phyloP scores from a whole-genome alignment of 1,140 invertebrate species.

The Fopius arisanus region DNA sequence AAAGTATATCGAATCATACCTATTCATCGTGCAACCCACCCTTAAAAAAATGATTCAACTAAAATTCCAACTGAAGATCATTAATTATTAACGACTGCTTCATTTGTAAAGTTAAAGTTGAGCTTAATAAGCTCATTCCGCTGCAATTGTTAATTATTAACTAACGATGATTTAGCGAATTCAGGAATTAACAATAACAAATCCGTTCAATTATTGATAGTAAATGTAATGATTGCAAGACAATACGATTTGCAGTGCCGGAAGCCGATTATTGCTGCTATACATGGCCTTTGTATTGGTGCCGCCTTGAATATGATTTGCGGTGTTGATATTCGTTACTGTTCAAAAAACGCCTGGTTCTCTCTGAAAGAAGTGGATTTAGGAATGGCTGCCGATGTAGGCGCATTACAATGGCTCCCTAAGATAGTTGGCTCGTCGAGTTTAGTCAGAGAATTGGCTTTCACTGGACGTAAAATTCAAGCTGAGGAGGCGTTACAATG shows the following conservation, averaged over 20 bases:
- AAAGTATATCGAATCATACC: slow-evolving; percentile 62
- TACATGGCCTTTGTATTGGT: slow-evolving; percentile 91
- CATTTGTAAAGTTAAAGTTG: too few species aligned
- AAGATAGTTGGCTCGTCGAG: slow-evolving; percentile 91
- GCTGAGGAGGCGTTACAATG: slow-evolving; percentile 80
- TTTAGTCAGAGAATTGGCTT: slow-evolving; percentile 85
- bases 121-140: too few species aligned
- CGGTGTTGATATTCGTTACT: slow-evolving; percentile 92
- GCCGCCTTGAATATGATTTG: slow-evolving; percentile 88
- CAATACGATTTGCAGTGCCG: slow-evolving; percentile 69
- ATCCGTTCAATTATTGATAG: neutral
- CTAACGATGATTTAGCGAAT: too few species aligned
- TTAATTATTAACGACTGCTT: too few species aligned
- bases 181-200: too few species aligned
- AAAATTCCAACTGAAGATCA: too few species aligned
- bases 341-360: slow-evolving; percentile 90
- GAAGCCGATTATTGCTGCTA: slow-evolving; percentile 90
- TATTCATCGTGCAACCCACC: too few species aligned
- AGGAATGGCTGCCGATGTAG: slow-evolving; percentile 94
- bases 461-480: slow-evolving; percentile 83
- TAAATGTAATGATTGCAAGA: too few species aligned
- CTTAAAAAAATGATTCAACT: too few species aligned
- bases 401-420: slow-evolving; percentile 92
- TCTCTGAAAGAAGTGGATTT: slow-evolving; percentile 87
- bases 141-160: too few species aligned